Percentiles rank a stretch among this genome's conserved stretches.
Conservation (phyloP, 2,113 vertebrate species). For the Prunella himalayana region DNA sequence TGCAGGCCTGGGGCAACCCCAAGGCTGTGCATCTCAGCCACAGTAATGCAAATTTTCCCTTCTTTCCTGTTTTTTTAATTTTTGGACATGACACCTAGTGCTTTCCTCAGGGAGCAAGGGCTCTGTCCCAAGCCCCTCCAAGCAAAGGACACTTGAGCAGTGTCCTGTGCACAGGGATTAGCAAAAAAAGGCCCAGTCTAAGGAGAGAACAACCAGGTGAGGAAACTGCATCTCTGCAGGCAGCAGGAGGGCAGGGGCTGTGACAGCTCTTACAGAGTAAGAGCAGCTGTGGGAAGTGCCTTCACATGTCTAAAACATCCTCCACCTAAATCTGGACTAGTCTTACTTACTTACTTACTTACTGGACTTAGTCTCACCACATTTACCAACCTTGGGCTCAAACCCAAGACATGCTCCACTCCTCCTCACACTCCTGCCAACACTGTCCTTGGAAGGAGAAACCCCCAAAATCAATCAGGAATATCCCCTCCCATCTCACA, state of each 20-base stretch:
- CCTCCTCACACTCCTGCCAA: not conserved
- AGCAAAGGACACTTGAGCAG: not conserved
- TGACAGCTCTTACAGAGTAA: not conserved
- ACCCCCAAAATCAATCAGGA: not conserved
- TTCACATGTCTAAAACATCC: not conserved
- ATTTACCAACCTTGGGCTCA: not conserved
- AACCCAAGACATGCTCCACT: not conserved
- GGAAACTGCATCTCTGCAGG: not conserved
- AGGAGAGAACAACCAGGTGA: not conserved
- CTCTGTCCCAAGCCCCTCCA: not conserved
- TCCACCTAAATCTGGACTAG: not conserved
- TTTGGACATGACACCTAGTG: not conserved
- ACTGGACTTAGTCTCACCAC: too few species aligned
- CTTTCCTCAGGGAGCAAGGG: not conserved
- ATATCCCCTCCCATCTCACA: not conserved
- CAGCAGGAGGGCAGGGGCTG: fast-evolving
- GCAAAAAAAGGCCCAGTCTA: not conserved
- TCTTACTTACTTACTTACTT: too few species aligned
- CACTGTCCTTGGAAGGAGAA: not conserved
- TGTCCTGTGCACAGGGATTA: not conserved
- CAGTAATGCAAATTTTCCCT: fast-evolving
- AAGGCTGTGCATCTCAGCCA: not conserved
- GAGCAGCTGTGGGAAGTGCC: not conserved
- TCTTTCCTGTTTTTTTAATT: not conserved
- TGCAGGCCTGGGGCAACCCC: not conserved